Conservation (phyloP, 2,888 invertebrate genomes). For the Mamestra brassicae region DNA sequence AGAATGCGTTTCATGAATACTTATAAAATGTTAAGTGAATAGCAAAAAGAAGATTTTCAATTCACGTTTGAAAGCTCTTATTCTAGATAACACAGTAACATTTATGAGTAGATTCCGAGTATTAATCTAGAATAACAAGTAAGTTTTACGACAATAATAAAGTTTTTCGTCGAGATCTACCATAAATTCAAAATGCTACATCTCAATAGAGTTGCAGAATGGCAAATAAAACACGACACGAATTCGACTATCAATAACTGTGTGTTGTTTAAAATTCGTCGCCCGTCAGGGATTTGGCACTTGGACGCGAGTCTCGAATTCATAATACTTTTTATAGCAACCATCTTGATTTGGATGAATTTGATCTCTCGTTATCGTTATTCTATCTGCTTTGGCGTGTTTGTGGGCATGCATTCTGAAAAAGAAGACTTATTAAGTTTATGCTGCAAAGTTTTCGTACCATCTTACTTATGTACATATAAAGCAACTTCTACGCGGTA, state of each 20-base stretch:
- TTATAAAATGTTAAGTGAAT: constrained; percentile 43
- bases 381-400: constrained; percentile 29
- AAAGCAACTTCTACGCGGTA: not conserved
- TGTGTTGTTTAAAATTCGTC: constrained; percentile 85
- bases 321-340: constrained; percentile 81
- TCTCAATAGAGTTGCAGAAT: constrained; percentile 67
- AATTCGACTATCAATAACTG: constrained; percentile 83
- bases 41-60: constrained; percentile 37
- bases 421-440: not conserved
- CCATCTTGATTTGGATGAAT: constrained; percentile 75
- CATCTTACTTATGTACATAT: not conserved
- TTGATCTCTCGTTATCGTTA: constrained; percentile 71
- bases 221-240: constrained; percentile 79
- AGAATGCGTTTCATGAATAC: constrained; percentile 40
- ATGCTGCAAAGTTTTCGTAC: not conserved
- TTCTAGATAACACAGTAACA: constrained; percentile 43
- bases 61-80: constrained; percentile 52
- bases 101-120: constrained; percentile 56
- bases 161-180: constrained; percentile 61
- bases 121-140: constrained; percentile 54
- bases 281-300: constrained; percentile 86
- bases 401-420: not conserved
- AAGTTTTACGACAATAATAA: constrained; percentile 62
- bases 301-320: constrained; percentile 82
- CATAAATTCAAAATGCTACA: constrained; percentile 61